Evolutionary conservation across 2,888 invertebrate genomes (phyloP).

Genomic region (Dicyrtoma fusca): DNA sequence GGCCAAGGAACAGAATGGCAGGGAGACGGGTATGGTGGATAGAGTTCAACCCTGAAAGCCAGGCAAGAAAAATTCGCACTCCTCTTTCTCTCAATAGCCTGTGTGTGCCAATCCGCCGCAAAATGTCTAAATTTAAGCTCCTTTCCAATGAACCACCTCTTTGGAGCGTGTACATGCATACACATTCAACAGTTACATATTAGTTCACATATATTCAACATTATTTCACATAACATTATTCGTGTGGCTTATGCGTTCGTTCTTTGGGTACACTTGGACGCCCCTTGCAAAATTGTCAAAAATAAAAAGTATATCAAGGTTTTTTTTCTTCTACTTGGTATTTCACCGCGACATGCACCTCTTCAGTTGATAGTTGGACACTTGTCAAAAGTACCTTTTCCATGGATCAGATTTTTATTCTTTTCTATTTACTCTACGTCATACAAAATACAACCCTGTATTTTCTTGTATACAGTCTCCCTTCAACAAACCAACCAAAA

Average conservation of each 20-base stretch:
- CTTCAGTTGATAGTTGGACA: slow-evolving; percentile 43
- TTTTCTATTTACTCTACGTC: slow-evolving; percentile 37
- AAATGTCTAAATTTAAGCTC: slow-evolving; percentile 52
- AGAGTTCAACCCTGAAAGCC: slow-evolving; percentile 42
- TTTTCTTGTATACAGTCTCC: neutral
- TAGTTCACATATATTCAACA: no score
- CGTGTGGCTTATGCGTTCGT: slow-evolving; percentile 25
- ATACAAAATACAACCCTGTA: slow-evolving; percentile 27
- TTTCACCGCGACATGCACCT: slow-evolving; percentile 40
- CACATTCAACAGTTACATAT: neutral
- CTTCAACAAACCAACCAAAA: neutral
- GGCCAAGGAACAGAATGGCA: slow-evolving; percentile 55
- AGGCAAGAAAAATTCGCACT: slow-evolving; percentile 46
- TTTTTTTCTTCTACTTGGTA: slow-evolving; percentile 47
- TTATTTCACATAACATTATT: neutral
- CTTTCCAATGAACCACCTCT: slow-evolving; percentile 35
- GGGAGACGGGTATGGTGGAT: slow-evolving; percentile 34
- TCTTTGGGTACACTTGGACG: slow-evolving; percentile 31
- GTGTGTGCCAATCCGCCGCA: slow-evolving; percentile 49
- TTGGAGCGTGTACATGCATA: slow-evolving; percentile 17
- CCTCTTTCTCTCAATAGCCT: slow-evolving; percentile 33
- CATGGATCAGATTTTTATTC: slow-evolving; percentile 35
- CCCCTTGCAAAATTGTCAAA: slow-evolving; percentile 49
- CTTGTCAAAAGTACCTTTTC: slow-evolving; percentile 43
- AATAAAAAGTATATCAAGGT: slow-evolving; percentile 55